Base-by-base conservation (phyloP, 2,888 invertebrate genomes). In the Agrotis exclamationis region DNA sequence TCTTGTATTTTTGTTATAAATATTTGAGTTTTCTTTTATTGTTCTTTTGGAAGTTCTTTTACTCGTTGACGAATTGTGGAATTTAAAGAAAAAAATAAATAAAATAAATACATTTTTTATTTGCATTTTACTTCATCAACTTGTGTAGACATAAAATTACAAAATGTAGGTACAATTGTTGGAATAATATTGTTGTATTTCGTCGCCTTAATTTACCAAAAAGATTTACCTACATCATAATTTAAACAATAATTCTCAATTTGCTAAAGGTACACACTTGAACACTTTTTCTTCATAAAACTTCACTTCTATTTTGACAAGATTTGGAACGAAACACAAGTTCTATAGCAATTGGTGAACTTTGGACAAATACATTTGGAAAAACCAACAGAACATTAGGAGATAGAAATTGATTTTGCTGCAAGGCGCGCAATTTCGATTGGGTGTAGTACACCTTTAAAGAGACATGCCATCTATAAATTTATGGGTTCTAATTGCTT, bases 101-200 rank as follows among this genome's bases (percentile, higher is more conserved):
- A 2, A 14, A 11, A 3, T 47, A 53, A 57, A 24, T 13, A 18
- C 20, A 3, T 44, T 56, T 67, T 67, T 76, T 51, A 50, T 67
- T 74, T 50, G 28, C 13, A 57, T 16, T 45, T 44, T 48, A 53
- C 33, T 28, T 57, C 50, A 50, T 18, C 47, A 22, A 50, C 22
- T n/a, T n/a, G 13, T 66, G 24, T 33, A 57, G 39, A 63, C 22
- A n/a, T 63, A 48, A 67, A 59, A 18, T 68, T 53, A 72, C 48
- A 56, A 59, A 45, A 51, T 62, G 16, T 39, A 11, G 33, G 33
- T 47, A 64, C 50, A 60, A 47, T 18, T 28, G n/a, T 20, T 33
- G 9, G 33, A 45, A 39, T 13, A 39, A 20, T 62, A 28, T 44
- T 28, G 20, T 13, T 39, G 22, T 47, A 18, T 59, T 53, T 24